Evolutionary conservation across 2,797 vertebrate genomes (phyloP).

Genomic region (Pogonophryne albipinna): DNA sequence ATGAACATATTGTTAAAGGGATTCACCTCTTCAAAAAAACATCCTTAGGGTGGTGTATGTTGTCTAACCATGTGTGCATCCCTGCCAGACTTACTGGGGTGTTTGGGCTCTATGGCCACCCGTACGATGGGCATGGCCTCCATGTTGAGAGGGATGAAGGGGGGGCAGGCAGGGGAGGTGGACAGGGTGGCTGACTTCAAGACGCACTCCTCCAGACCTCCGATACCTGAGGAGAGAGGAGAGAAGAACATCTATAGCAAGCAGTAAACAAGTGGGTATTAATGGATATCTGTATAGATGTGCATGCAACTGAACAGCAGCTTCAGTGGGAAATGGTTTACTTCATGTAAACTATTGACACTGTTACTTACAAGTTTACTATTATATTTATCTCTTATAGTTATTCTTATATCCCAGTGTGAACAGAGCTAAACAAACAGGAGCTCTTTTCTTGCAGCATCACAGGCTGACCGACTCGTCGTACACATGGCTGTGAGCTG

Average conservation of each 20-base stretch:
- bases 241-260: not conserved
- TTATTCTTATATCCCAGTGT: too few species aligned
- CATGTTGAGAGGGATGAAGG: constrained; percentile 94
- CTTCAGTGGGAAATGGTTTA: too few species aligned
- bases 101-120: constrained; percentile 94
- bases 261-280: not conserved
- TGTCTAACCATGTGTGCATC: not conserved
- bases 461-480: not conserved
- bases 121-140: constrained; percentile 95
- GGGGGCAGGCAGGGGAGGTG: constrained; percentile 88
- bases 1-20: not conserved
- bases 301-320: too few species aligned
- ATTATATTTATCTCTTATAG: too few species aligned
- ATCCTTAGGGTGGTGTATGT: not conserved
- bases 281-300: too few species aligned
- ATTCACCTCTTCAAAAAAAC: not conserved
- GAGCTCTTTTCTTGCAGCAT: not conserved
- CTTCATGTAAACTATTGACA: too few species aligned
- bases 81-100: constrained; percentile 89
- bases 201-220: constrained; percentile 92
- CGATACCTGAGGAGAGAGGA: constrained; percentile 85
- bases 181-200: constrained; percentile 96
- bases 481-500: not conserved
- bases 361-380: too few species aligned
- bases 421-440: not conserved